Evolutionary conservation across 2,113 vertebrate species (phyloP), one percentile per base, ranked within the genome.

Genomic region (Urocynchramus pylzowi): DNA sequence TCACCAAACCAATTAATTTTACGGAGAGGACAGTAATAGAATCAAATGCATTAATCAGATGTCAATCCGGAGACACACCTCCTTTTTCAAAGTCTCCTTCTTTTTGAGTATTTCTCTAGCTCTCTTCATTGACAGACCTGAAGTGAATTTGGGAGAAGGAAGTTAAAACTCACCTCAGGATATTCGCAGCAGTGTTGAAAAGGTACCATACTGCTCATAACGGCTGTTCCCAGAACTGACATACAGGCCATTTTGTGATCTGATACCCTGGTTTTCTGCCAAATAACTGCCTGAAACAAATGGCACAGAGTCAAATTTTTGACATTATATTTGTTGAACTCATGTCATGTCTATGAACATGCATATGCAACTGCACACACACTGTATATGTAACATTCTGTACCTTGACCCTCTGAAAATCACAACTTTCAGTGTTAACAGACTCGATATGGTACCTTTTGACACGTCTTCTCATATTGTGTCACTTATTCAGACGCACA

Each of bases 201-300:
- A 56, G 98, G 97, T 71, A 99, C 97, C 98, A 99, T 98, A 97
- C 98, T 98, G 97, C 97, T 93, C 97, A 99, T 98, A 63, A 98
- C 42, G 30, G 98, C 80, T 86, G 98, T 97, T 91, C 99, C 99
- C 97, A 99, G 98, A 57, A 99, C 98, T 52, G 98, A 98, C 94
- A 99, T 97, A 89, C 99, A 99, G 94, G 99, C 99, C 93, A 98
- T 98, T 97, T 98, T 98, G 97, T 98, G 98, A 98, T 99, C 98
- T 9, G 98, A 98, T 92, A 98, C 99, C 96, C 97, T 99, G 96
- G 97, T 97, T 97, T 99, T 99, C 97, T 99, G 99, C 99, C 99
- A 99, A 93, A 99, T 92, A 96, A 98, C 97, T 97, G 98, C 98
- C 99, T 99, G 97, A 96, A 98, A 98, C 93, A 98, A 97, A 98